Evolutionary conservation across 2,797 vertebrate species (phyloP), one percentile per base, ranked within the genome.

Genomic region (Acrossocheilus fasciatus): DNA sequence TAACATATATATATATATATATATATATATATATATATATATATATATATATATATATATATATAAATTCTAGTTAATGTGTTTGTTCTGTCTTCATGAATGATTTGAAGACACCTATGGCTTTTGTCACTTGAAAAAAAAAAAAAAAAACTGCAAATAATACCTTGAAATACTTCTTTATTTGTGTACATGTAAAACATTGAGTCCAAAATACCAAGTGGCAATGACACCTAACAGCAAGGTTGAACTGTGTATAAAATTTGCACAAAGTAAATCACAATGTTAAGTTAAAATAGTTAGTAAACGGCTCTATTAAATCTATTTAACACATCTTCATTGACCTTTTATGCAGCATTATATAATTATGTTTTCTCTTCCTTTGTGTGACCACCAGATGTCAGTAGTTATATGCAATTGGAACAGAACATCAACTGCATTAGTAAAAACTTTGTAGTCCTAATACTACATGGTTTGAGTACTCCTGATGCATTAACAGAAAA

Each of bases 121-220:
- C 12, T 15, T 73, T 45, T 7, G 14, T 34, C 11, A 8, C 52
- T 23, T 47, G 4, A 7, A 1, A 6, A 6, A 8, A 23, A 74
- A 54, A 6, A 2, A 6, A 8, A 7, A 20, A 74, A 52, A 2
- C 57, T 86, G 59, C 69, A 83, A 91, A 73, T 86, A 66, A 88
- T 74, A 89, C 78, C 76, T 90, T 83, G 66, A 88, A 70, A 90
- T 89, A 73, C 54, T 84, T 87, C 69, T 87, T 83, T 83, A 89
- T 87, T 77, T 20, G 66, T 81, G 81, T 87, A 87, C 85, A 89
- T 85, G 86, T 74, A 81, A 84, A 69, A 82, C 68, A 79, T 18
- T 47, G 20, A 52, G 73, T 78, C 62, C 39, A 70, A 70, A 76
- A 82, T 36, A 69, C 69, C 7, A 73, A 52, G 75, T 84, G 69